Evolutionary conservation across 2,888 invertebrate species (phyloP), one percentile per base, ranked within the genome.

Genomic region (Mesorhabditis belari): DNA sequence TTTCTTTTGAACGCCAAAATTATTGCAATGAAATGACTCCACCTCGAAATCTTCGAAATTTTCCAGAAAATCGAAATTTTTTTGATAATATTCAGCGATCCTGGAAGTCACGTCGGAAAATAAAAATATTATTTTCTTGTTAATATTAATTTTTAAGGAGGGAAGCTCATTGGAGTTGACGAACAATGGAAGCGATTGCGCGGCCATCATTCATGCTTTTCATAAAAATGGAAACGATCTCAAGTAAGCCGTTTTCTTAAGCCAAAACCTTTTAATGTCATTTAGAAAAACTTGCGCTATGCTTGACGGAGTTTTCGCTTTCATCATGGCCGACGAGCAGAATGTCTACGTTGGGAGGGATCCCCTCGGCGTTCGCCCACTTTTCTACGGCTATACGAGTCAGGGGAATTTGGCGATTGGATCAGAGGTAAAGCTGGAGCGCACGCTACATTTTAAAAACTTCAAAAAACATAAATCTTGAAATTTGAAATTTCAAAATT

Each of bases 231-330:
- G 69, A 66, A 52, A n/a, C 44, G n/a, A 35, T 35, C 44, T 35
- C n/a, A 35, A 66, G 24, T 51, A 21, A 1, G 52, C 19, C 21
- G 52, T 51, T 21, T 23, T 19, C 9, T 21, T 51, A 9, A 12
- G 9, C 21, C n/a, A 17, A 17, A n/a, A 51, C 19, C 21, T 19
- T 12, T 2, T 21, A 17, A 51, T n/a, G n/a, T 35, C 12, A 35
- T 27, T 69, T 24, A 65, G 64, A 25, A 68, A 69, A 35, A 66
- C 74, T 9, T 79, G 79, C 53, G 75, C 76, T 12, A 66, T 71
- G 0, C 63, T 79, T 17, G 79, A 79, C 58, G 79, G 79, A 28
- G 79, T 79, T 44, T 79, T 79, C 64, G 79, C 79, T 5, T 79
- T 79, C 65, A 69, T 74, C 27, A 77, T 79, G 80, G 68, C 68